Percentiles rank a stretch among this genome's conserved stretches.
Evolutionary conservation across 2,113 vertebrate genomes (phyloP).

Genomic region (Spizaetus ornatus): DNA sequence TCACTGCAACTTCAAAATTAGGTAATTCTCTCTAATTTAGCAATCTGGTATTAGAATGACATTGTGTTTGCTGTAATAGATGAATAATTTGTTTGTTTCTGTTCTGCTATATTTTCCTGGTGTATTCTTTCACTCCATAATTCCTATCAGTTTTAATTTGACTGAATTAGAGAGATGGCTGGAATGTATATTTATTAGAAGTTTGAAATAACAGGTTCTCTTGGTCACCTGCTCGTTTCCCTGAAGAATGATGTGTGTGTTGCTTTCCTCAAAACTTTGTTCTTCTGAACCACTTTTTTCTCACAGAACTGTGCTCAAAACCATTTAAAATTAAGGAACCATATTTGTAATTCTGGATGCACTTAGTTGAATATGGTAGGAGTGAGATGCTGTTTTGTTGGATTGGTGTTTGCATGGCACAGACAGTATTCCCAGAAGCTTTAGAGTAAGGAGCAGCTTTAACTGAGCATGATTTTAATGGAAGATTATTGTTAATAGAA

Average conservation of each 20-base stretch:
- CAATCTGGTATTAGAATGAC: neutral
- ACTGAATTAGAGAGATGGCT: neutral
- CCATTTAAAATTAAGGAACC: neutral
- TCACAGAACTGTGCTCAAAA: neutral
- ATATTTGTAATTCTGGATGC: neutral
- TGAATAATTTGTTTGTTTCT: neutral
- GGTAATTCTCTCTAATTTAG: neutral
- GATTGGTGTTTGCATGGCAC: neutral
- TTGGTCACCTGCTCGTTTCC: neutral
- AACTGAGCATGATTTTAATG: neutral
- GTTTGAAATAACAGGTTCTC: neutral
- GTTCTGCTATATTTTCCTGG: neutral
- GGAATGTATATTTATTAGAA: neutral
- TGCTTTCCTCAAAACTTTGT: neutral
- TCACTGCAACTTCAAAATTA: neutral
- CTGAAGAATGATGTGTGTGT: neutral
- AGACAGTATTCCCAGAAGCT: neutral
- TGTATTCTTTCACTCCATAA: neutral
- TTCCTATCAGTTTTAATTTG: neutral
- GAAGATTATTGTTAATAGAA: neutral
- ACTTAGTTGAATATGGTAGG: neutral
- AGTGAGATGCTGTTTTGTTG: neutral
- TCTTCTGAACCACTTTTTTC: neutral
- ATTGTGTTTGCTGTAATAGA: neutral
- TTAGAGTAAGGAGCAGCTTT: neutral